These are phyloP conservation scores for Balaenoptera acutorostrata DNA, from an alignment of 2,113 vertebrate genomes.

Conservation along the genomic window DNA sequence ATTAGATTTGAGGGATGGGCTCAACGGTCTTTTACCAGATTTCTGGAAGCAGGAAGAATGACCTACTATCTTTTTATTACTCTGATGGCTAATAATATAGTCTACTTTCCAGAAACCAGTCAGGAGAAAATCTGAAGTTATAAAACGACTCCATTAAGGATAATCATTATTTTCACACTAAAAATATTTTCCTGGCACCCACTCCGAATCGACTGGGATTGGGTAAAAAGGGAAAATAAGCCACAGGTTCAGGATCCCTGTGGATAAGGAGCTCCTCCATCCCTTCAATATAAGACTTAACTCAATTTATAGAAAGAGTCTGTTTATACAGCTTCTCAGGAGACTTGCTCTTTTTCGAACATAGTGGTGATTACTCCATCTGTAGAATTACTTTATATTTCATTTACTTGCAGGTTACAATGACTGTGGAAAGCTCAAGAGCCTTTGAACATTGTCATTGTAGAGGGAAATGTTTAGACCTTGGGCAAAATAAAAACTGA, in stretches of 20 bases:
- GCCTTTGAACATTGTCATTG: background rate
- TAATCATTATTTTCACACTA: background rate
- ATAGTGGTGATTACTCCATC: background rate
- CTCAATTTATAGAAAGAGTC: background rate
- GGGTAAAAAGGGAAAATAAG: background rate
- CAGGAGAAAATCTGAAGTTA: conserved; percentile 31
- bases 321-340: conserved; percentile 30
- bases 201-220: background rate
- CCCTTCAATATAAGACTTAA: background rate
- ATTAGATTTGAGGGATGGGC: background rate
- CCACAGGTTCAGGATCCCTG: background rate
- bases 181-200: background rate
- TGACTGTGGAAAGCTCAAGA: background rate
- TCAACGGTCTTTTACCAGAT: background rate
- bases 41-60: background rate
- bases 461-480: background rate
- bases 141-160: background rate
- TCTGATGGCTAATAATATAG: background rate
- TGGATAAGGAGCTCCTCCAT: background rate
- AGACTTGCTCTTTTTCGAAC: background rate
- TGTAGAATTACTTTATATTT: conserved; percentile 31
- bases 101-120: background rate
- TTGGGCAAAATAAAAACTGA: background rate
- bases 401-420: background rate
- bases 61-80: background rate